Evolutionary conservation across 2,888 invertebrate genomes (phyloP), one percentile per base, ranked within the genome.

Genomic region (Acanthoscelides obtectus): DNA sequence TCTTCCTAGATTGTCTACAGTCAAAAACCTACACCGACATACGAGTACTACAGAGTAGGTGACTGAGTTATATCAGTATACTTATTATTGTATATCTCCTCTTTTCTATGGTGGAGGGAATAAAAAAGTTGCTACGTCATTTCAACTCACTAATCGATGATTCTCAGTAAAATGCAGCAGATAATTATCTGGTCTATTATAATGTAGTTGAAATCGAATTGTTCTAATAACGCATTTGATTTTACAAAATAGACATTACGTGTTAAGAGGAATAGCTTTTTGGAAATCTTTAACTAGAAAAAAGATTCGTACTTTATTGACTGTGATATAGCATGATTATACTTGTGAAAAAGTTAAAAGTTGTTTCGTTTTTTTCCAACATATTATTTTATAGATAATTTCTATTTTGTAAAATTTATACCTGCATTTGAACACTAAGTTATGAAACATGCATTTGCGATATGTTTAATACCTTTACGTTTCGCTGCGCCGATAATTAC

Each of bases 321-420:
- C 73, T 73, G 73, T 73, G 73, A 73, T 73, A 73, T 72, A 73
- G 70, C 71, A 71, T 72, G 70, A 70, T 66, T 65, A 72, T 73
- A 65, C 72, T 73, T 73, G 69, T 66, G 66, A 65, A 72, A 71
- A 70, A 64, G 66, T 64, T 22, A 22, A 72, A 70, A 70, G 27
- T 45, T 45, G 17, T 6, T 45, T 20, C n/a, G 19, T 1, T 67
- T 67, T 22, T 6, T 67, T 3, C 22, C 67, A 8, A 12, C 21
- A 67, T 67, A 20, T 67, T 19, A 22, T n/a, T 67, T 6, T 21
- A 63, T 69, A 67, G 64, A 22, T 70, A 70, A 72, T 72, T 72
- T 72, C 72, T 70, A 70, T 72, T 72, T 70, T 72, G 72, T 72
- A 72, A 72, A 72, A 72, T 71, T 68, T 66, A 25, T 66, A 45